Conservation (phyloP, 2,888 invertebrate species). For the Agrochola macilenta region DNA sequence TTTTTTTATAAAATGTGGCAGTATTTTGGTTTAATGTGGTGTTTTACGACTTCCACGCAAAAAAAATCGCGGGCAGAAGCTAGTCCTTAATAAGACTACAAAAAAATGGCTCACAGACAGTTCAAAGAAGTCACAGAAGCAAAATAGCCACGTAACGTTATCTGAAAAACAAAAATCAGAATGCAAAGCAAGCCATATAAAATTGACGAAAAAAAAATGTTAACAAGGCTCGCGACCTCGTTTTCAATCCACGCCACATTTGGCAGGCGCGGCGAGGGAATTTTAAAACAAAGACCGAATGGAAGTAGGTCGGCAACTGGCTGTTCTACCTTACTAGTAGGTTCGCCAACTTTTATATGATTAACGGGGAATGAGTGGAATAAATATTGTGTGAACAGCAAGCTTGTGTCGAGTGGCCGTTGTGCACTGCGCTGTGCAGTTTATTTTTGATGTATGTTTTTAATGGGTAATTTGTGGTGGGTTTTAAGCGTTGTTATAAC, state of each 20-base stretch:
- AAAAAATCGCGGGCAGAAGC: neutral
- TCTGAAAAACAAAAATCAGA: conserved; percentile 51
- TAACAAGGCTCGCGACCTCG: conserved; percentile 74
- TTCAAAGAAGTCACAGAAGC: conserved; percentile 21
- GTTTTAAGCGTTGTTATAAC: conserved; percentile 1
- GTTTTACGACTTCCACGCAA: neutral
- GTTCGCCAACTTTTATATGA: conserved; percentile 59
- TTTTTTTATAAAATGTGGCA: neutral
- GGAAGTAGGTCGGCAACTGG: conserved; percentile 64
- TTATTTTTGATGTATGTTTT: conserved; percentile 18
- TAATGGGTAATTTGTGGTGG: neutral
- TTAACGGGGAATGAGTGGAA: conserved; percentile 56
- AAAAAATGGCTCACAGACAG: neutral
- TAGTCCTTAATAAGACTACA: neutral
- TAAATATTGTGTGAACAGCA: conserved; percentile 55
- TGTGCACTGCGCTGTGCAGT: conserved; percentile 2
- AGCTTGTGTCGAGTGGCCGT: conserved; percentile 22
- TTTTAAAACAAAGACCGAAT: conserved; percentile 80
- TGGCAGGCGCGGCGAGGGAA: conserved; percentile 78
- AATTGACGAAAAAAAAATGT: conserved; percentile 65
- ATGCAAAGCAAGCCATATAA: conserved; percentile 67
- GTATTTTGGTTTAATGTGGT: neutral
- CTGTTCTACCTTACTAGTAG: conserved; percentile 57
- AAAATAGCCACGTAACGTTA: conserved; percentile 43
- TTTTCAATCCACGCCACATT: conserved; percentile 76